Conservation (phyloP, 2,888 invertebrate species). For the Tuberolachnus salignus region DNA sequence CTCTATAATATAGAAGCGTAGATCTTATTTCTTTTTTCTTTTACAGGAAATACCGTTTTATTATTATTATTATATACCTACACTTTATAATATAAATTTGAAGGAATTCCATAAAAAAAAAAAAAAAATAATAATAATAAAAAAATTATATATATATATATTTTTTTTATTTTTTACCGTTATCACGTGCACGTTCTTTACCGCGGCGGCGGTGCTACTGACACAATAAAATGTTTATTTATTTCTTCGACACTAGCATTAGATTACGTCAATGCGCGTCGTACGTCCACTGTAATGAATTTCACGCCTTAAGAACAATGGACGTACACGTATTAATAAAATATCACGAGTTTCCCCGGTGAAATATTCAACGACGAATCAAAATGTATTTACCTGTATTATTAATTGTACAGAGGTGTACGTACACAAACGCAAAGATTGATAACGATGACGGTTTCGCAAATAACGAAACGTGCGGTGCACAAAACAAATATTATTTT, state of each 20-base stretch:
- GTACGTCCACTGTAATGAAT: conserved; percentile 49
- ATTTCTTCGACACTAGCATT: background rate
- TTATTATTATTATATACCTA: too few species aligned
- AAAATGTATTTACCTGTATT: background rate
- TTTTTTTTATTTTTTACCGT: too few species aligned
- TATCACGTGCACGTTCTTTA: too few species aligned
- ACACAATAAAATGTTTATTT: background rate
- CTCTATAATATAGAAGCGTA: background rate
- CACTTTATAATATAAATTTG: too few species aligned
- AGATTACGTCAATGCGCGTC: conserved; percentile 3
- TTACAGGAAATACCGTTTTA: too few species aligned
- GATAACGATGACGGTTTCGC: background rate
- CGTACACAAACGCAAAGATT: background rate
- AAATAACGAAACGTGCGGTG: background rate
- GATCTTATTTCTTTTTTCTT: too few species aligned
- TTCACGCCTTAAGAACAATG: conserved; percentile 32
- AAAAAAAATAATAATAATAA: too few species aligned
- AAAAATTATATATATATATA: too few species aligned
- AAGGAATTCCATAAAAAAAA: too few species aligned
- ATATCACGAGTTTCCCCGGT: conserved; percentile 11
- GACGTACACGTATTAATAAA: conserved; percentile 5
- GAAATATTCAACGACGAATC: background rate
- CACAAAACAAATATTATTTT: background rate
- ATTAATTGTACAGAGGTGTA: background rate
- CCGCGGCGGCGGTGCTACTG: background rate